Conservation (phyloP, 2,797 vertebrate genomes). For the Chelon labrosus region DNA sequence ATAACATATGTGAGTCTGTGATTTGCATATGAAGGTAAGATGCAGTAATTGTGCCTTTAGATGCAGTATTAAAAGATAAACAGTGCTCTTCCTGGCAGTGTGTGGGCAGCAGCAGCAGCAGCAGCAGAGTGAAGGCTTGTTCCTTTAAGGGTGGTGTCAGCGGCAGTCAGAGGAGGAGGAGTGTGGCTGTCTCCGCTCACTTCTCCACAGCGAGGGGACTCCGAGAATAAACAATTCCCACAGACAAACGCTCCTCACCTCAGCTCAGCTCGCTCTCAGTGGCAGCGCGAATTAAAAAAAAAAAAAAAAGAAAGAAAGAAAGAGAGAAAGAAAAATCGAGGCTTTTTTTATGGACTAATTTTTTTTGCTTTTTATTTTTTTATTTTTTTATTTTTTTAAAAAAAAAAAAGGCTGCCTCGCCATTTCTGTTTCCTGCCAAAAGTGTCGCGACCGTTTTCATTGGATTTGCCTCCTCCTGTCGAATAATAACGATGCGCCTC, state of each 20-base stretch:
- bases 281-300: conserved; percentile 1
- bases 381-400: conserved; percentile 27
- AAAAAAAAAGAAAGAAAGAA: not conserved
- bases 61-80: too few relatives aligned
- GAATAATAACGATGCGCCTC: conserved; percentile 75
- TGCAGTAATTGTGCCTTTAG: too few relatives aligned
- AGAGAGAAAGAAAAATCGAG: conserved; percentile 6
- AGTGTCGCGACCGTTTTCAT: conserved; percentile 71
- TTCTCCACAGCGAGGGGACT: conserved; percentile 81
- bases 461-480: conserved; percentile 78
- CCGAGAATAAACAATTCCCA: conserved; percentile 84
- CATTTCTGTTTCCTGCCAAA: conserved; percentile 47
- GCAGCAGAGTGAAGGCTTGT: conserved; percentile 52
- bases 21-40: too few relatives aligned
- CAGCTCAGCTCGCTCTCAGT: conserved; percentile 22
- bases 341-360: conserved; percentile 56
- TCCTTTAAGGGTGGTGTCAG: conserved; percentile 86
- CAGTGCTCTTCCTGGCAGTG: not conserved
- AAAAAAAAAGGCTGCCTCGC: conserved; percentile 48
- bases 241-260: conserved; percentile 70
- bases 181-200: conserved; percentile 79
- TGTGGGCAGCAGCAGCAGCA: conserved; percentile 14
- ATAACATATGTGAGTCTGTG: too few relatives aligned
- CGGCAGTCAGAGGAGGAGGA: conserved; percentile 75
- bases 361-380: conserved; percentile 12